Percentiles rank a stretch among this genome's conserved stretches.
These are phyloP conservation scores for Philaethria dido DNA, from an alignment of 2,888 invertebrate species.

Conservation along the genomic window DNA sequence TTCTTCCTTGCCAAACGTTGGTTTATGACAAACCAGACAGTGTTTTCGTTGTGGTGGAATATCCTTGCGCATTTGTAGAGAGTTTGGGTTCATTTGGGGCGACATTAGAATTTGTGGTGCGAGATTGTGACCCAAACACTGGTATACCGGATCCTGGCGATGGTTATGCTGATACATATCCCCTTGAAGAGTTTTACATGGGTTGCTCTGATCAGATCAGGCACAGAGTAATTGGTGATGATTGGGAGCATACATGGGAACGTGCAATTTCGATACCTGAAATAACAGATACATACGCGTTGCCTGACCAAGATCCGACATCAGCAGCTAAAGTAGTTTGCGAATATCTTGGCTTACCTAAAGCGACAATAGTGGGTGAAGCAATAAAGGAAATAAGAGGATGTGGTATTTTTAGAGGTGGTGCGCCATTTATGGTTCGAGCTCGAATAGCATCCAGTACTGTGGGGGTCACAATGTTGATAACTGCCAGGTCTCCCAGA, in stretches of 20 bases:
- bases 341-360: slow-evolving; percentile 69
- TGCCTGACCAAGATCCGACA: slow-evolving; percentile 83
- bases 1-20: slow-evolving; percentile 89
- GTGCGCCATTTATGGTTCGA: slow-evolving; percentile 93
- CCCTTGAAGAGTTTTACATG: slow-evolving; percentile 91
- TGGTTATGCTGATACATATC: slow-evolving; percentile 97
- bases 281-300: slow-evolving; percentile 95
- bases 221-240: slow-evolving; percentile 60
- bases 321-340: slow-evolving; percentile 74
- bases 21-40: slow-evolving; percentile 94
- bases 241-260: slow-evolving; percentile 90
- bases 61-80: slow-evolving; percentile 77
- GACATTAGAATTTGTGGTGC: slow-evolving; percentile 95
- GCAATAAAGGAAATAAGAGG: slow-evolving; percentile 74
- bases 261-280: slow-evolving; percentile 87
- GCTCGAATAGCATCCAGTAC: slow-evolving; percentile 90
- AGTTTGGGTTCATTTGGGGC: slow-evolving; percentile 93
- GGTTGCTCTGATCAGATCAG: slow-evolving; percentile 72
- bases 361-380: slow-evolving; percentile 65
- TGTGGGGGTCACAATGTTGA: slow-evolving; percentile 95
- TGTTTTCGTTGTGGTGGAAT: slow-evolving; percentile 92
- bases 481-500: slow-evolving; percentile 94
- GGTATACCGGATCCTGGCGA: slow-evolving; percentile 98
- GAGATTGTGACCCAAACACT: slow-evolving; percentile 98
- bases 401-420: slow-evolving; percentile 94